Base-by-base conservation (phyloP, 2,797 vertebrate species). In the Syncerus caffer region DNA sequence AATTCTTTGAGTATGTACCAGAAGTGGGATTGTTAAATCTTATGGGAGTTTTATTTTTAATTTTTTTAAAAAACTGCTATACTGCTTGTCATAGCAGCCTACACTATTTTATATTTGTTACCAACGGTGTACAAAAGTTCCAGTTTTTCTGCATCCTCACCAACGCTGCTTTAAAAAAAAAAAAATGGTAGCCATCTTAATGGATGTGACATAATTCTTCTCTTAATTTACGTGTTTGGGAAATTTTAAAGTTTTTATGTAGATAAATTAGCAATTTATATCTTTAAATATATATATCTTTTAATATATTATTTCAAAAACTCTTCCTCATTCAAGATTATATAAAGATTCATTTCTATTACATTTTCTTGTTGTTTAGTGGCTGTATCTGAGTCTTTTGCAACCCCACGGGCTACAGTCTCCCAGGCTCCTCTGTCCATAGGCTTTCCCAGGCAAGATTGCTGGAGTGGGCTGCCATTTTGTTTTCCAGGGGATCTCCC, bases 261-360 rank as follows among this genome's bases (percentile, higher is more conserved):
- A 45, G 7, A 95, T 23, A 80, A 84, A 29, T 79, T 31, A 85
- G 88, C 16, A 92, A 16, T 83, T 19, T 96, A 53, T 85, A 80
- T 50, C 38, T 93, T 95, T 80, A 80, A 83, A 38, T n/a, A n/a
- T n/a, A n/a, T n/a, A n/a, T n/a, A n/a, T n/a, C 1, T 15, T 89
- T 62, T 94, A 47, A 58, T 34, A 91, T 76, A 29, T 71, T 92
- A 2, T 47, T 96, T 96, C 50, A 87, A 93, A 92, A 96, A 74
- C 23, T 1, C 23, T 87, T 71, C 17, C 3, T n/a, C 34, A 95
- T 62, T 25, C 64, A 87, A 78, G 45, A 85, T 89, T 82, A 85
- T 62, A 57, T 62, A 88, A 94, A 88, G 57, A 93, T 83, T 74
- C 23, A 85, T 89, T 89, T 96, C 79, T 67, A 38, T 29, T 64